Base-by-base conservation (phyloP, 2,888 invertebrate genomes). In the Campaea margaritaria region DNA sequence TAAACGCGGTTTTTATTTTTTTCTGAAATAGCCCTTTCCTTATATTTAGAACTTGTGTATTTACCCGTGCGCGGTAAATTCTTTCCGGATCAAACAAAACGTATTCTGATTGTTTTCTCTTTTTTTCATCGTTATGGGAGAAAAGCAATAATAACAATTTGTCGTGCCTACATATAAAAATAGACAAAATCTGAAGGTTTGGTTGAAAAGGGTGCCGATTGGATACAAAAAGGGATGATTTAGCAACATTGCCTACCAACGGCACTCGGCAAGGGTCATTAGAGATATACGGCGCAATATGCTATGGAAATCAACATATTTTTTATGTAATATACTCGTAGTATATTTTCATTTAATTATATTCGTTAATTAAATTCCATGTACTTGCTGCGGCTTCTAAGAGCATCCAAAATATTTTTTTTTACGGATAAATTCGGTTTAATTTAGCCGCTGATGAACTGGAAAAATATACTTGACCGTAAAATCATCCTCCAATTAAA, bases 191-290 rank as follows among this genome's bases (percentile, higher is more conserved):
- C 15, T 45, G 14, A 53, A 45, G 38, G 52, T 44, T 41, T 41
- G 41, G 52, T 41, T 41, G 41, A 46, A 53, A 53, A 41, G 53
- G 53, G 39, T 46, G 38, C 15, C n/a, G 45, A 38, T 45, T 41
- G 28, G 39, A 28, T 41, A 11, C 11, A n/a, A n/a, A 27, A 28
- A 39, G 11, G 38, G 14, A 14, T 28, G 12, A 9, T 38, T 14
- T 14, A 14, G 10, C 21, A n/a, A 27, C 14, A 45, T 53, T 27
- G 45, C 38, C 27, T 45, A 39, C 14, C 5, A 21, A 27, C 11
- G 43, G 12, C 16, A n/a, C 16, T 21, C n/a, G 21, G 16, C 3
- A 43, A 43, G 21, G 21, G 12, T 1, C 42, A 3, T 15, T 16
- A 43, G 43, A 27, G 43, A 27, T 43, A 12, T 10, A n/a, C 11